Conservation (phyloP, 2,888 invertebrate species). For the Pemphredon lugubris region DNA sequence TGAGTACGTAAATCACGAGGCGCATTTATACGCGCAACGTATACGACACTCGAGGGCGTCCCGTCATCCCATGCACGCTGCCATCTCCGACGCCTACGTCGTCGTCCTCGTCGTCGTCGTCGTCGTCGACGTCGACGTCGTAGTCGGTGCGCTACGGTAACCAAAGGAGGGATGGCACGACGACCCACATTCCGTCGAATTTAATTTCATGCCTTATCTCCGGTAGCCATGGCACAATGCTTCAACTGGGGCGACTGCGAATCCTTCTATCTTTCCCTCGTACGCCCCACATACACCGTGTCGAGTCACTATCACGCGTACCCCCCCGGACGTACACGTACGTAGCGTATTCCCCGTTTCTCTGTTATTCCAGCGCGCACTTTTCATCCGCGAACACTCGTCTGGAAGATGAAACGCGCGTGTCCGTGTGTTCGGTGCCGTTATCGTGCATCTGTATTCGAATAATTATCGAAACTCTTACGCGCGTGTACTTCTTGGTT, state of each 20-base stretch:
- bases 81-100: neutral
- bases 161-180: slow-evolving; percentile 50
- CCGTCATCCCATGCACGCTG: too few relatives aligned
- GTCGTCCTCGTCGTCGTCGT: slow-evolving; percentile 19
- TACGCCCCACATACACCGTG: slow-evolving; percentile 42
- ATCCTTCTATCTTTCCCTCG: slow-evolving; percentile 62
- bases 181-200: slow-evolving; percentile 75
- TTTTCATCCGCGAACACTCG: too few relatives aligned
- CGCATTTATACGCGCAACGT: too few relatives aligned
- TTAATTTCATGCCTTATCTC: slow-evolving; percentile 77
- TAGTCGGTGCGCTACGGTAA: neutral
- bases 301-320: neutral
- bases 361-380: too few relatives aligned
- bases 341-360: too few relatives aligned
- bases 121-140: slow-evolving; percentile 21
- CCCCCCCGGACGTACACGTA: neutral
- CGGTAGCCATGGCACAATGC: slow-evolving; percentile 69
- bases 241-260: slow-evolving; percentile 70
- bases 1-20: too few relatives aligned
- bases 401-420: too few relatives aligned
- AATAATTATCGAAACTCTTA: too few relatives aligned
- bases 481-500: too few relatives aligned
- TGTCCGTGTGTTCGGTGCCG: too few relatives aligned
- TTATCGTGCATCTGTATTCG: too few relatives aligned
- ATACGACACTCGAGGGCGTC: too few relatives aligned